These are phyloP conservation scores for Cherax quadricarinatus DNA, from an alignment of 1,140 invertebrate genomes.

Conservation along the genomic window DNA sequence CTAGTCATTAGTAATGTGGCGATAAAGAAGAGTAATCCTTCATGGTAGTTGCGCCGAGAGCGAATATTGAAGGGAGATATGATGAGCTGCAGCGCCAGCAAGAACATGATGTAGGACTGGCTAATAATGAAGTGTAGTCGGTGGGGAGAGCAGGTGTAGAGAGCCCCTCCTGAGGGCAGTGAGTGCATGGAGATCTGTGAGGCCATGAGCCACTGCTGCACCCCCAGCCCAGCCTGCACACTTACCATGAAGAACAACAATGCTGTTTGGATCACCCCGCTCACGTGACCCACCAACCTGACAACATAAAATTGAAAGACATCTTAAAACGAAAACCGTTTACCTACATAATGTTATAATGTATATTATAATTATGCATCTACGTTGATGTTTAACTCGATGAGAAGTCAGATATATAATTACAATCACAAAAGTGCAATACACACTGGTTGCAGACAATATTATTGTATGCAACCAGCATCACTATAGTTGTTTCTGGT, in stretches of 20 bases:
- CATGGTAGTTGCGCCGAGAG: slow-evolving; percentile 81
- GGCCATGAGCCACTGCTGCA: slow-evolving; percentile 54
- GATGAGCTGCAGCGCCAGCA: slow-evolving; percentile 79
- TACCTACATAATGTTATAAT: too few species aligned
- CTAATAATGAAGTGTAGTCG: slow-evolving; percentile 74
- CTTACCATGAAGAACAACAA: slow-evolving; percentile 79
- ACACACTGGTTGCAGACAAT: too few species aligned
- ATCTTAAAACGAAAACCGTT: too few species aligned
- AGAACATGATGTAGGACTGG: slow-evolving; percentile 80
- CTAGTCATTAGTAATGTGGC: slow-evolving; percentile 77
- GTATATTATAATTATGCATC: too few species aligned
- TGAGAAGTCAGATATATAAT: too few species aligned
- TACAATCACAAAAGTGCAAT: too few species aligned
- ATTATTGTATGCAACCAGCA: too few species aligned
- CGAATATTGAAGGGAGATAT: slow-evolving; percentile 79
- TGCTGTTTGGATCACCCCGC: slow-evolving; percentile 80
- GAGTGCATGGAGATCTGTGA: slow-evolving; percentile 74
- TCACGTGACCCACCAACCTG: slow-evolving; percentile 80
- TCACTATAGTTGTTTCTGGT: too few species aligned
- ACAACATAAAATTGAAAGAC: background rate
- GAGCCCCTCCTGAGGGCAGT: slow-evolving; percentile 76
- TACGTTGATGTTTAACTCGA: too few species aligned
- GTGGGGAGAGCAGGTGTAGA: slow-evolving; percentile 74
- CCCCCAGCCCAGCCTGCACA: slow-evolving; percentile 78
- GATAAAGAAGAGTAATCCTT: slow-evolving; percentile 80